Conservation (phyloP, 2,113 vertebrate species). For the Oryzias melastigma region DNA sequence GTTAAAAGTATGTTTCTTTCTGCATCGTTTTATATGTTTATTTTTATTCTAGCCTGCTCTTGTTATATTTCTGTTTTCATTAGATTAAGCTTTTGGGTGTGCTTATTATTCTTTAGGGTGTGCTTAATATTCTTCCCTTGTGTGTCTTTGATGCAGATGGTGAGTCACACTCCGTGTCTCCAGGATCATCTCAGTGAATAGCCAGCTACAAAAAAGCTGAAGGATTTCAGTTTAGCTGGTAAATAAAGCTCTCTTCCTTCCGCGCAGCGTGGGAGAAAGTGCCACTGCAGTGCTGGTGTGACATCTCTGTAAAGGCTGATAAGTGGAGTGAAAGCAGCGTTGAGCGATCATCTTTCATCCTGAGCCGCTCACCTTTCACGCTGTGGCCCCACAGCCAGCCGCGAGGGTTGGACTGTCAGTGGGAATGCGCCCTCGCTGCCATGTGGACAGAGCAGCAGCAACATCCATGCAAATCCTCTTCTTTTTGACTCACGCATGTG, state of each 20-base stretch:
- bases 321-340: constrained; percentile 65
- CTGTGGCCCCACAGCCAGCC: constrained; percentile 50
- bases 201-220: constrained; percentile 51
- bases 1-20: not conserved
- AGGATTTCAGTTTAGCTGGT: constrained; percentile 58
- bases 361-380: constrained; percentile 67
- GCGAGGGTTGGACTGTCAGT: constrained; percentile 31
- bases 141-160: constrained; percentile 70
- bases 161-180: constrained; percentile 55
- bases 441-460: constrained; percentile 26
- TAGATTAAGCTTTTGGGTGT: constrained; percentile 13
- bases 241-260: constrained; percentile 51
- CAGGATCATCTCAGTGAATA: constrained; percentile 54
- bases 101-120: constrained; percentile 19
- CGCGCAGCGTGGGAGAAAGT: constrained; percentile 63
- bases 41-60: constrained; percentile 15
- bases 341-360: constrained; percentile 79
- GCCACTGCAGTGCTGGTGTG: constrained; percentile 51
- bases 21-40: not conserved
- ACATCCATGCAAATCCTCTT: constrained; percentile 24
- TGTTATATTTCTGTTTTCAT: constrained; percentile 10
- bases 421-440: constrained; percentile 45
- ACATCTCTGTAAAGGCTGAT: constrained; percentile 54
- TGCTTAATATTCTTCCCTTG: constrained; percentile 27
- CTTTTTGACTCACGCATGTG: constrained; percentile 17